Conservation (phyloP, 2,888 invertebrate species). For the Drosophila bunnanda region DNA sequence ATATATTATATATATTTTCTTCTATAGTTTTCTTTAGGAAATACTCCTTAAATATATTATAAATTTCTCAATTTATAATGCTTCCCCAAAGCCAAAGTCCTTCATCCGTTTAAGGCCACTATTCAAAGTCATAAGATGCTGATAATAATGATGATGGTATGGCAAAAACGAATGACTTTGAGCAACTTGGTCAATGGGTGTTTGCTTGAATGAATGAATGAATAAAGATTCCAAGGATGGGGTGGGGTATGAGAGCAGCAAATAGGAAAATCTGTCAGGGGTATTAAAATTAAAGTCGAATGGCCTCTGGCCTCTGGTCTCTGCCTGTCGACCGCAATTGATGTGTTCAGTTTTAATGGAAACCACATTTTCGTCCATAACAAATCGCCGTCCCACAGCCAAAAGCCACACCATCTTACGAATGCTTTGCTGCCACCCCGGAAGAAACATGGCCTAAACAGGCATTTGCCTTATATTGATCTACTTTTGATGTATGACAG, state of each 20-base stretch:
- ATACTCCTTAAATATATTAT: not conserved
- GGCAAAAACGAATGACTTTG: slow-evolving; percentile 17
- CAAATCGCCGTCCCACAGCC: slow-evolving; percentile 32
- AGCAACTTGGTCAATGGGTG: slow-evolving; percentile 46
- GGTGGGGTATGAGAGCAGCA: not conserved
- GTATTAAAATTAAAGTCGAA: slow-evolving; percentile 68
- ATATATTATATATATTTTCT: not conserved
- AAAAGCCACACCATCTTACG: slow-evolving; percentile 14
- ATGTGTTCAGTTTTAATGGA: slow-evolving; percentile 74
- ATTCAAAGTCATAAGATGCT: slow-evolving; percentile 63
- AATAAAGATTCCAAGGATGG: slow-evolving; percentile 43
- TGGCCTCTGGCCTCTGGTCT: slow-evolving; percentile 45
- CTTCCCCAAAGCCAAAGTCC: not conserved
- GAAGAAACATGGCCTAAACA: slow-evolving; percentile 3
- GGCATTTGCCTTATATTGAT: slow-evolving; percentile 19
- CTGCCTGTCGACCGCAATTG: slow-evolving; percentile 44
- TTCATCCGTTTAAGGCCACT: slow-evolving; percentile 24
- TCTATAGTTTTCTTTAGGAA: fast-evolving
- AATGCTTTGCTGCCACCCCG: slow-evolving; percentile 8
- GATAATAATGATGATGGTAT: slow-evolving; percentile 65
- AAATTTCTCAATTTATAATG: not conserved
- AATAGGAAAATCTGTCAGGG: slow-evolving; percentile 30
- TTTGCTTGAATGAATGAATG: slow-evolving; percentile 55
- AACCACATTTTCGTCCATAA: slow-evolving; percentile 61
- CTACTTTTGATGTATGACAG: slow-evolving; percentile 44